Conservation (phyloP, 1,140 invertebrate genomes). For the Cotesia chilonis region DNA sequence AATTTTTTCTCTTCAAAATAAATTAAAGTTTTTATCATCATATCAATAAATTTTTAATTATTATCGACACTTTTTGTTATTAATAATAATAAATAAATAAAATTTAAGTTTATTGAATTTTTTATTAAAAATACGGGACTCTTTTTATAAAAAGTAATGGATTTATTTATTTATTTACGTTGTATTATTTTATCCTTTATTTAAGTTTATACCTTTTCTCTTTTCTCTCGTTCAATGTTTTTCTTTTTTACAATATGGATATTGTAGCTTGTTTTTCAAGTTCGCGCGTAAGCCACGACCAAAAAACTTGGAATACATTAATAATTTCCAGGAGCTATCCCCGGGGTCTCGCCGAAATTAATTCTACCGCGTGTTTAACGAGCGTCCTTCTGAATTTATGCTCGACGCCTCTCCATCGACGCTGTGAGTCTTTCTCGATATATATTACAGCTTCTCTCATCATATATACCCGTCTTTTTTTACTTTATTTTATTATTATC, state of each 20-base stretch:
- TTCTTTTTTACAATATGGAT: not conserved
- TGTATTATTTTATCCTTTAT: not conserved
- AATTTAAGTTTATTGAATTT: no score
- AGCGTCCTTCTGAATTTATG: constrained; percentile 36
- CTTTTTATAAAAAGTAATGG: not conserved
- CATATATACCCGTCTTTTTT: not conserved
- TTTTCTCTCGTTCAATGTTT: not conserved
- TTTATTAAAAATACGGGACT: no score
- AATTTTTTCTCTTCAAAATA: no score
- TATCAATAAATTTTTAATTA: no score
- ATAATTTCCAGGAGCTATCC: constrained; percentile 53
- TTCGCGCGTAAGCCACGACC: constrained; percentile 20
- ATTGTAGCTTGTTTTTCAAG: constrained; percentile 3
- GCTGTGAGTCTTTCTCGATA: constrained; percentile 25
- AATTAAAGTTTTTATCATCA: no score
- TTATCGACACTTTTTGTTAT: no score
- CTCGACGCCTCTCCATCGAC: constrained; percentile 35
- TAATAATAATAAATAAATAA: no score
- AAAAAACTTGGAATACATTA: constrained; percentile 58
- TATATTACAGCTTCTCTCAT: constrained; percentile 17
- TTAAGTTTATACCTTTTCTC: not conserved
- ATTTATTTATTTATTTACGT: constrained; percentile 5
- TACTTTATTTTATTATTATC: not conserved
- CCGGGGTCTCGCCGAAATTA: constrained; percentile 31
- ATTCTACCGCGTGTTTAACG: constrained; percentile 36